Evolutionary conservation across 2,888 invertebrate genomes (phyloP).

Genomic region (Andricus quercusramuli): DNA sequence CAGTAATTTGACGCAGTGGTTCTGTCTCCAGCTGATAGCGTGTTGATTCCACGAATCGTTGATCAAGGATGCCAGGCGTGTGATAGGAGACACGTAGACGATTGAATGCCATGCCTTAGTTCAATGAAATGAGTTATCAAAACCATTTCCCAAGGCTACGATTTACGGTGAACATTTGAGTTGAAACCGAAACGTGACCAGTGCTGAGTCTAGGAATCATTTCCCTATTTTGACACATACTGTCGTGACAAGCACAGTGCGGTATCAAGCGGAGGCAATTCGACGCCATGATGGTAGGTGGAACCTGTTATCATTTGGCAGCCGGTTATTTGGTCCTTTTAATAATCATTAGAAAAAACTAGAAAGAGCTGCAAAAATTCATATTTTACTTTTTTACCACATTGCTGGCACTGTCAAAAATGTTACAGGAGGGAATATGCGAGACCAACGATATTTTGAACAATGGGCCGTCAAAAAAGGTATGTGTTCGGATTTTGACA

Average conservation of each 20-base stretch:
- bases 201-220: neutral
- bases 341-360: constrained; percentile 24
- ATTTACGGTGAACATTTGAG: neutral
- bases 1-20: neutral
- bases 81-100: neutral
- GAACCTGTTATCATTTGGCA: constrained; percentile 74
- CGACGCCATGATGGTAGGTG: constrained; percentile 79
- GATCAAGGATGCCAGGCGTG: too few species aligned
- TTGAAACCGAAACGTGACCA: neutral
- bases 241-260: constrained; percentile 48
- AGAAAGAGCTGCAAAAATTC: neutral
- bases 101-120: constrained; percentile 3
- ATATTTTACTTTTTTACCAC: neutral
- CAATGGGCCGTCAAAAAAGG: constrained; percentile 73
- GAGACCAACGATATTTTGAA: constrained; percentile 75
- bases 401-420: constrained; percentile 55
- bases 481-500: constrained; percentile 51
- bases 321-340: constrained; percentile 62
- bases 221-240: neutral
- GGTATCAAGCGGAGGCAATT: constrained; percentile 67
- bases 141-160: neutral
- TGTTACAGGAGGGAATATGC: constrained; percentile 78
- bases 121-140: neutral
- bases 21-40: neutral
- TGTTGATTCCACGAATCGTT: neutral